Conservation (phyloP, 2,888 invertebrate genomes). For the Andrena minutula region DNA sequence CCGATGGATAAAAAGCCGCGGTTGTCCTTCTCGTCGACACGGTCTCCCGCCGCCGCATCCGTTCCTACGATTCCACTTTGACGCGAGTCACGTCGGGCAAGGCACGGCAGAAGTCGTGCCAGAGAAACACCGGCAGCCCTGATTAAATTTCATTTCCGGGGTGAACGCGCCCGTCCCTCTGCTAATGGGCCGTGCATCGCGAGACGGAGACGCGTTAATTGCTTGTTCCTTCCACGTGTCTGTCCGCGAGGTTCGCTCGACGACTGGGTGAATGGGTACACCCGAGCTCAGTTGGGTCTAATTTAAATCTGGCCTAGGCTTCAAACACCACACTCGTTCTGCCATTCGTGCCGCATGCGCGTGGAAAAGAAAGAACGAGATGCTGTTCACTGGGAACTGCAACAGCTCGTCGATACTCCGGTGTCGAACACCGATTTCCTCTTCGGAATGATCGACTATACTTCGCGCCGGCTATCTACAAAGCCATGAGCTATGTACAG, state of each 20-base stretch:
- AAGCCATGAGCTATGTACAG: background rate
- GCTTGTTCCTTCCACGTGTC: conserved; percentile 7
- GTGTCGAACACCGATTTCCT: background rate
- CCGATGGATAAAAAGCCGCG: conserved; percentile 25
- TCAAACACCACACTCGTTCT: background rate
- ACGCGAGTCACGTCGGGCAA: conserved; percentile 6
- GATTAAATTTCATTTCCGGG: conserved; percentile 14
- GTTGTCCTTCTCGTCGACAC: conserved; percentile 13
- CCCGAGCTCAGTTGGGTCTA: too few relatives aligned
- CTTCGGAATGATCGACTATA: background rate
- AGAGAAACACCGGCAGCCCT: conserved; percentile 6
- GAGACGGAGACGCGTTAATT: conserved; percentile 2
- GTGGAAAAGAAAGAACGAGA: background rate
- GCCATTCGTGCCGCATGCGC: background rate
- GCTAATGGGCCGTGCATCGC: conserved; percentile 18
- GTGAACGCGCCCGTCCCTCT: background rate
- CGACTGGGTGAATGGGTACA: background rate
- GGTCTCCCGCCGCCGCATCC: background rate
- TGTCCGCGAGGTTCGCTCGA: background rate
- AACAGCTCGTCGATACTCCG: background rate
- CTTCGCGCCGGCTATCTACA: background rate
- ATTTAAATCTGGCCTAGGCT: background rate
- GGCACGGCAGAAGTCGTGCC: conserved; percentile 1
- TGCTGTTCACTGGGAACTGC: background rate
- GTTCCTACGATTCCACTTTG: conserved; percentile 27